Percentiles rank a stretch among this genome's conserved stretches.
Conservation (phyloP, 53 echinoderm and acorn worm species). For the Paracentrotus lividus region DNA sequence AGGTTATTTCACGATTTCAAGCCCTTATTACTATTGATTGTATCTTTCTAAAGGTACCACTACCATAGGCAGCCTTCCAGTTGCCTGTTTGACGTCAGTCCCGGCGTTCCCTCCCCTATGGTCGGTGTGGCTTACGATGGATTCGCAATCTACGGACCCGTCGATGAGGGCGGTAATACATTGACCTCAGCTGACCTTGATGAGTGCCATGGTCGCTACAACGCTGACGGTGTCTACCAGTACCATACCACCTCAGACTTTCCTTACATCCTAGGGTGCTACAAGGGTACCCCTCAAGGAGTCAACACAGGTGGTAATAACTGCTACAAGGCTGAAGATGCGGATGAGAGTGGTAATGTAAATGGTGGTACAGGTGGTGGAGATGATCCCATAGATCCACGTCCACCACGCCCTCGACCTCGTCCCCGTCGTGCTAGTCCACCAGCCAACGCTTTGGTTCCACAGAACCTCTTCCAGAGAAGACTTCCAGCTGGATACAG, state of each 20-base stretch:
- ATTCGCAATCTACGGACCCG: conserved; percentile 91
- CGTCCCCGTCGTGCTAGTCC: conserved; percentile 19
- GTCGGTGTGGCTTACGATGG: conserved; percentile 91
- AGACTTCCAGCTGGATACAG: conserved; percentile 71
- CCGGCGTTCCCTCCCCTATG: conserved; percentile 71
- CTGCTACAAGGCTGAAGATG: conserved; percentile 57
- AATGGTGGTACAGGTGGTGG: conserved; percentile 24
- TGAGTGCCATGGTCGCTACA: conserved; percentile 83
- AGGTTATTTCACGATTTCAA: too few species aligned
- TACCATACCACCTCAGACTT: conserved; percentile 93
- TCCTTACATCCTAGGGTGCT: conserved; percentile 90
- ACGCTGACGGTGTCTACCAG: conserved; percentile 81
- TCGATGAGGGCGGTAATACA: conserved; percentile 81
- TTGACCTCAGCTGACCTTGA: conserved; percentile 83
- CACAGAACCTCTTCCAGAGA: conserved; percentile 76
- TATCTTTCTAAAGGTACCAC: conserved; percentile 52
- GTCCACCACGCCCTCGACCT: neutral
- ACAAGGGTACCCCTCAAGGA: conserved; percentile 65
- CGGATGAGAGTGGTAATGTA: conserved; percentile 41
- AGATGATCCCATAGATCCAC: neutral
- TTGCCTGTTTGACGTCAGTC: conserved; percentile 61
- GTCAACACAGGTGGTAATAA: conserved; percentile 44
- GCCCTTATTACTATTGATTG: too few species aligned
- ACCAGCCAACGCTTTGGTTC: conserved; percentile 52
- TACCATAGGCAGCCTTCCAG: conserved; percentile 66